A percentile compares a stretch with the other conserved stretches of the same genome.
Evolutionary conservation across 2,113 vertebrate genomes (phyloP).

Genomic region (Pao palembangensis): DNA sequence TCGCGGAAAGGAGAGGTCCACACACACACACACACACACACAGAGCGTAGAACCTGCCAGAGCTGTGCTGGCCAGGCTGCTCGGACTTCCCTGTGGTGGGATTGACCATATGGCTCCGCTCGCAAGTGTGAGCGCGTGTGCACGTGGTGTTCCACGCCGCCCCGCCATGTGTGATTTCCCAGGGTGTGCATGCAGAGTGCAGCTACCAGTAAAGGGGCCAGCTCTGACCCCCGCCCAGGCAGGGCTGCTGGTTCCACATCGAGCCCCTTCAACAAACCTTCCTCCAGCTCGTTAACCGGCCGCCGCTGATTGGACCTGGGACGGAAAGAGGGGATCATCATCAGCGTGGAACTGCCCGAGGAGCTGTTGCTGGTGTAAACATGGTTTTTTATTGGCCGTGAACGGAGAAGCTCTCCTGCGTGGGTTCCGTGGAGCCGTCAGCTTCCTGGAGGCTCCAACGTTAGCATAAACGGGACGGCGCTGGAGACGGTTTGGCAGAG

Average conservation of each 20-base stretch:
- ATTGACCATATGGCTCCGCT: conserved; percentile 54
- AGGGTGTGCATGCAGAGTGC: conserved; percentile 20
- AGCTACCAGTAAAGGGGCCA: background rate
- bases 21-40: conserved; percentile 41
- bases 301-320: conserved; percentile 24
- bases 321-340: conserved; percentile 51
- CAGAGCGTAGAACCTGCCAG: conserved; percentile 33
- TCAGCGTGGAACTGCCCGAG: conserved; percentile 7
- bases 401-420: too few species aligned
- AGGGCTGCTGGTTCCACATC: conserved; percentile 23
- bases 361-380: background rate
- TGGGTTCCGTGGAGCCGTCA: too few species aligned
- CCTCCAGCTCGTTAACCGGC: conserved; percentile 50
- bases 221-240: background rate
- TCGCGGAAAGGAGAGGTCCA: conserved; percentile 36
- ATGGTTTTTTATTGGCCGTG: too few species aligned
- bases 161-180: conserved; percentile 41
- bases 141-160: conserved; percentile 1
- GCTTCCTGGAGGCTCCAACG: too few species aligned
- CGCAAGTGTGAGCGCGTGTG: conserved; percentile 17
- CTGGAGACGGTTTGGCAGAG: too few species aligned
- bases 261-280: conserved; percentile 33
- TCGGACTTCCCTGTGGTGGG: conserved; percentile 33
- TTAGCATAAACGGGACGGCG: too few species aligned
- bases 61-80: conserved; percentile 31